Conservation (phyloP, 2,888 invertebrate genomes). For the Orchesellides sinensis region DNA sequence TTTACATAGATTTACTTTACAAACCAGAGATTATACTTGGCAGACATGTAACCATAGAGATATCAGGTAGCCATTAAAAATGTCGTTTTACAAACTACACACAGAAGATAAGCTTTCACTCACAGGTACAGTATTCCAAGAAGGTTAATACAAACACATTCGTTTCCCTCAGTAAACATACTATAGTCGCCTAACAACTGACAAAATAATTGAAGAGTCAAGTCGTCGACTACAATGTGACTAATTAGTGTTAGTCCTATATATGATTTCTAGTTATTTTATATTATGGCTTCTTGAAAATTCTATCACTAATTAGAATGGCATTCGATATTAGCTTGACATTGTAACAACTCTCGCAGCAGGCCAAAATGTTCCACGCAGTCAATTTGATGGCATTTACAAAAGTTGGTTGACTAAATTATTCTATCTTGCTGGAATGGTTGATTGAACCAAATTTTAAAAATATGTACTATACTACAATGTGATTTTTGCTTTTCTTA, state of each 20-base stretch:
- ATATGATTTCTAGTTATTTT: slow-evolving; percentile 20
- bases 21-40: too few species aligned
- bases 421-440: background rate
- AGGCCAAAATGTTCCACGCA: background rate
- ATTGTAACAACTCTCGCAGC: background rate
- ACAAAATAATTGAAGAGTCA: background rate
- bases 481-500: too few species aligned
- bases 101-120: slow-evolving; percentile 1
- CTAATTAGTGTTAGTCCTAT: slow-evolving; percentile 44
- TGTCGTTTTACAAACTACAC: too few species aligned
- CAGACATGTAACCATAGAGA: too few species aligned
- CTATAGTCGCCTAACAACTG: background rate
- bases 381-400: background rate
- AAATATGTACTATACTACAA: background rate
- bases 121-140: slow-evolving; percentile 53
- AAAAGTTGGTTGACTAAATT: background rate
- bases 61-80: too few species aligned
- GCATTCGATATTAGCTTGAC: slow-evolving; percentile 16
- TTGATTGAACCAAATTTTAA: slow-evolving; percentile 13
- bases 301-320: slow-evolving; percentile 42
- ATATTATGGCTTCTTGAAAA: slow-evolving; percentile 41
- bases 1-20: too few species aligned
- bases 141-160: slow-evolving; percentile 2
- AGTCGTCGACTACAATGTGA: slow-evolving; percentile 49
- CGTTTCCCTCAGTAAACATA: too few species aligned